phyloP scores from a whole-genome alignment of 2,888 invertebrate species.

The Lithophane ornitopus region DNA sequence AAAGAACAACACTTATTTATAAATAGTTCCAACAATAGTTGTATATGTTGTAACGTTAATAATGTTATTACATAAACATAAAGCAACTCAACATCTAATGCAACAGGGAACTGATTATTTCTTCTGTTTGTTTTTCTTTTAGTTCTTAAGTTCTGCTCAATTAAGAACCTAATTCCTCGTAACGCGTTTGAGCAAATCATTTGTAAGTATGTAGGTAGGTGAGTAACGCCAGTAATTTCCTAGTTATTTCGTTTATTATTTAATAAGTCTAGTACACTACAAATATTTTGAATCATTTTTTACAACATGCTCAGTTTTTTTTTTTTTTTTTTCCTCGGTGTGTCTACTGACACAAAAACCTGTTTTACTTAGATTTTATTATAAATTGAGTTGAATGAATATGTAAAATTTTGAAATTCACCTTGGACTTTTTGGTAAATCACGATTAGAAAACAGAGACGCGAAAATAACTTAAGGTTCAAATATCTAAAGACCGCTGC shows the following conservation, averaged over 20 bases:
- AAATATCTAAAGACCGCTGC: background rate
- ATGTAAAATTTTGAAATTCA: constrained; percentile 5
- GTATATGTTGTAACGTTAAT: background rate
- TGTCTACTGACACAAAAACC: constrained; percentile 28
- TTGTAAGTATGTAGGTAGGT: constrained; percentile 28
- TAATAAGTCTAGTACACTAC: background rate
- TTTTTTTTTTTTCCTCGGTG: background rate
- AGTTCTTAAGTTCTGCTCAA: constrained; percentile 47
- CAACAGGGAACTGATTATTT: constrained; percentile 17
- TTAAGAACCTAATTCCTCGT: constrained; percentile 50
- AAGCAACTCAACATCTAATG: background rate
- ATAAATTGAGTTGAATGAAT: background rate
- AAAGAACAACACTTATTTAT: background rate
- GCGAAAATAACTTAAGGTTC: background rate
- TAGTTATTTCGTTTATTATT: background rate
- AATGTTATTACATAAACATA: constrained; percentile 36
- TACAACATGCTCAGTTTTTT: background rate
- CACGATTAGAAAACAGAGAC: background rate
- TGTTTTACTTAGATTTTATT: constrained; percentile 10
- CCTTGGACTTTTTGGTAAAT: background rate
- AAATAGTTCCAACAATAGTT: background rate
- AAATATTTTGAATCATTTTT: background rate
- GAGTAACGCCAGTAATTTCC: background rate
- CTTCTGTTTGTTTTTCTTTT: constrained; percentile 31
- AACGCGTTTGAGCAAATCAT: constrained; percentile 39